Percentiles rank a stretch among this genome's conserved stretches.
Conservation (phyloP, 2,888 invertebrate genomes). For the Polylopha cassiicola region DNA sequence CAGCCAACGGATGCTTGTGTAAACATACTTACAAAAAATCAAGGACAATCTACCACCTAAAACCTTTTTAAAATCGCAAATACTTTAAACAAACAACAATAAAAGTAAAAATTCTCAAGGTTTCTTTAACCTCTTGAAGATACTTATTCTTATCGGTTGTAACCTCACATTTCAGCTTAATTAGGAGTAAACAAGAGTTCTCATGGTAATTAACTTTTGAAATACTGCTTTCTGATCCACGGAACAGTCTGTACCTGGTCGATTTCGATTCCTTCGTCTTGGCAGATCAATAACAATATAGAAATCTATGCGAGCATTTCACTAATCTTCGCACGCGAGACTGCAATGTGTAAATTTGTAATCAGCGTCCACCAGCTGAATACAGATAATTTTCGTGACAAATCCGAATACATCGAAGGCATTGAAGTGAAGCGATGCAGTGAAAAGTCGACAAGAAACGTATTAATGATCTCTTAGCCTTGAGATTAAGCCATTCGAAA, state of each 20-base stretch:
- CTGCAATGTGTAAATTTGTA: background rate
- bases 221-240: slow-evolving; percentile 22
- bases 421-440: too few species aligned
- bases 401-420: slow-evolving; percentile 11
- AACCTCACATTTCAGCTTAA: slow-evolving; percentile 28
- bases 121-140: slow-evolving; percentile 40
- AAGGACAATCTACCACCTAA: slow-evolving; percentile 21
- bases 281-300: slow-evolving; percentile 17
- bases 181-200: slow-evolving; percentile 31
- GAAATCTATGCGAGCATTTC: slow-evolving; percentile 1
- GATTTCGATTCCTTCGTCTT: slow-evolving; percentile 24
- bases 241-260: slow-evolving; percentile 11
- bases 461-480: slow-evolving; percentile 12
- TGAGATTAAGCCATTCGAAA: slow-evolving; percentile 19
- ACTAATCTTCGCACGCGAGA: background rate
- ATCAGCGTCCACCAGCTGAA: slow-evolving; percentile 12
- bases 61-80: slow-evolving; percentile 20
- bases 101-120: slow-evolving; percentile 43
- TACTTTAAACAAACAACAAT: slow-evolving; percentile 28
- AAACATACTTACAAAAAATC: slow-evolving; percentile 28
- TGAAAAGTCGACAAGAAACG: slow-evolving; percentile 9
- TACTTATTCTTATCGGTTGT: slow-evolving; percentile 33
- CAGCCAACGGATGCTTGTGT: slow-evolving; percentile 50
- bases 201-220: slow-evolving; percentile 29
- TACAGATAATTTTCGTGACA: slow-evolving; percentile 17